Evolutionary conservation across 2,888 invertebrate genomes (phyloP).

Genomic region (Cepaea hortensis): DNA sequence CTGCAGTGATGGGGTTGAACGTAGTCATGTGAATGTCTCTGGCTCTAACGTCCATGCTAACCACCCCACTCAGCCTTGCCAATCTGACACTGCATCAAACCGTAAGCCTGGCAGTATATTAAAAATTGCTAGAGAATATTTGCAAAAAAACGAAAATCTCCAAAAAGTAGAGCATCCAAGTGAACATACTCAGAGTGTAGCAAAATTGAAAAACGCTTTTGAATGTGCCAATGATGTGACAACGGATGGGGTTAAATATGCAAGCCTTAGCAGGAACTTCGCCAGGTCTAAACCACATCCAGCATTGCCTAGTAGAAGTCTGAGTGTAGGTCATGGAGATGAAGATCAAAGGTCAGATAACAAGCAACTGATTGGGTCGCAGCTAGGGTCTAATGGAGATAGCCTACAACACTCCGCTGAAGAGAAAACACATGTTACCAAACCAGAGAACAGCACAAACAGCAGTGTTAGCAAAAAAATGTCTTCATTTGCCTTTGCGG

Average conservation of each 20-base stretch:
- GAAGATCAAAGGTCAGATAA: constrained; percentile 2
- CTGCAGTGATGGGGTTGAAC: not conserved
- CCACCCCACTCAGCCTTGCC: not conserved
- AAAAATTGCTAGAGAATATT: not conserved
- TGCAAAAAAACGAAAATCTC: not conserved
- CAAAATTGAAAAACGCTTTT: not conserved
- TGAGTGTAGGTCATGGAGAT: not conserved
- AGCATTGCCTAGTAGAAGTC: constrained; percentile 12
- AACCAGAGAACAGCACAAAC: constrained; percentile 7
- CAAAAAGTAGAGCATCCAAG: not conserved
- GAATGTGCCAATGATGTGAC: not conserved
- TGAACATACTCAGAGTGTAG: not conserved
- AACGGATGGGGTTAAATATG: not conserved
- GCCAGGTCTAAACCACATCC: not conserved
- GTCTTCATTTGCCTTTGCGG: constrained; percentile 45
- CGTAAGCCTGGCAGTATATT: too few relatives aligned
- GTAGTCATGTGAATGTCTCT: not conserved
- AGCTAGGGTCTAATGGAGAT: not conserved
- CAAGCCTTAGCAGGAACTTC: not conserved
- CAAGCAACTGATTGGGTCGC: not conserved
- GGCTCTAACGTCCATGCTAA: not conserved
- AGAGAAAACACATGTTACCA: not conserved
- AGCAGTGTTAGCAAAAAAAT: not conserved
- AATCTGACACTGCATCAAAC: not conserved
- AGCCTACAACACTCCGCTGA: not conserved